Base-by-base conservation (phyloP, 2,113 vertebrate genomes). In the Phylloscopus whistleri region DNA sequence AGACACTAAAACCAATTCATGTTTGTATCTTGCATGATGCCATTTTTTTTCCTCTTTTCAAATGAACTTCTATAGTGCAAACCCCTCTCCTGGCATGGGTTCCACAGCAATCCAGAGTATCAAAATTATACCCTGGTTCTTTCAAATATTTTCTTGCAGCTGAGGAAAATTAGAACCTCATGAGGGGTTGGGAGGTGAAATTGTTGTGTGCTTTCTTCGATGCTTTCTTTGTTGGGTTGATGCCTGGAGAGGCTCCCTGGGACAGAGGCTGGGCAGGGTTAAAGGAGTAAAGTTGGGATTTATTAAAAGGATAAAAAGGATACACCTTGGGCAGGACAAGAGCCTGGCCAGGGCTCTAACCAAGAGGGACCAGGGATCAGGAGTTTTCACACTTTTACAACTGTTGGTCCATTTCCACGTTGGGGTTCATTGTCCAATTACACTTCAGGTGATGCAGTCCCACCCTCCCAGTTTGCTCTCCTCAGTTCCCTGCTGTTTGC, bases 201-300 rank as follows among this genome's bases (percentile, higher is more conserved):
- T 20, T 4, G 15, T 12, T 23, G 9, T 14, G 9, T 14, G 33
- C 16, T 33, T 68, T 21, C 22, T 48, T 4, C 5, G 0, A 0
- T 5, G 10, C n/a, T 51, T 87, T 44, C 82, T 39, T 30, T 5
- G 3, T 5, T 31, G 43, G 28, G 22, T 62, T 39, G 17, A 17
- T 70, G 14, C 35, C 35, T 70, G 2, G 35, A 18, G 35, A 52
- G 35, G 27, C 35, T 37, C n/a, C n/a, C n/a, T n/a, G n/a, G n/a
- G n/a, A n/a, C n/a, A n/a, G n/a, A n/a, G n/a, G n/a, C n/a, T n/a
- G n/a, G n/a, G n/a, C n/a, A n/a, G n/a, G n/a, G n/a, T n/a, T n/a
- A n/a, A n/a, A n/a, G n/a, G n/a, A n/a, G n/a, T n/a, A n/a, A n/a
- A n/a, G n/a, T n/a, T n/a, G n/a, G n/a, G n/a, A n/a, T n/a, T n/a